These are phyloP conservation scores for Drosophila jambulina DNA, from an alignment of 1,140 invertebrate genomes.

Conservation along the genomic window DNA sequence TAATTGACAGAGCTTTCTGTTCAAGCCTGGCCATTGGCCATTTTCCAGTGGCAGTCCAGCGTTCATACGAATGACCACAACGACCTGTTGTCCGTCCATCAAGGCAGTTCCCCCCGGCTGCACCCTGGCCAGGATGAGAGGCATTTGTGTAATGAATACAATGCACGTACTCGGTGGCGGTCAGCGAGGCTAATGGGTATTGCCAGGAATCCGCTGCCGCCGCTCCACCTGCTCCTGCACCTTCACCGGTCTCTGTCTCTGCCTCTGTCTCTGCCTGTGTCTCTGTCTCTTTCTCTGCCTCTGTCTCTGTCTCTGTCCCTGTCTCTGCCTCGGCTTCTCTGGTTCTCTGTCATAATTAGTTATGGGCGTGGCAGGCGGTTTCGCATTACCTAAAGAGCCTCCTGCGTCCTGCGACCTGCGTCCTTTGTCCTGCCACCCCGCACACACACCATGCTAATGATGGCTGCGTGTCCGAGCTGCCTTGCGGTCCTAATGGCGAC, in stretches of 20 bases:
- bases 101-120: not conserved
- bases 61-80: conserved; percentile 9
- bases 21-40: not conserved
- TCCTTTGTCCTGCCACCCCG: not conserved
- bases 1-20: not conserved
- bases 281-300: not conserved
- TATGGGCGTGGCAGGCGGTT: conserved; percentile 57
- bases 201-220: conserved; percentile 11
- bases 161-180: conserved; percentile 35
- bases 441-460: conserved; percentile 61
- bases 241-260: not conserved
- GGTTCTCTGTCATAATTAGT: conserved; percentile 61
- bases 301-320: not conserved
- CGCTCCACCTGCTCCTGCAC: not conserved
- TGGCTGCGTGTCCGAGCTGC: conserved; percentile 35
- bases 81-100: conserved; percentile 30
- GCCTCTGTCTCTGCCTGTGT: too few species aligned
- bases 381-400: conserved; percentile 50
- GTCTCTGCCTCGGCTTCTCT: not conserved
- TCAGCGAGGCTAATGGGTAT: conserved; percentile 49
- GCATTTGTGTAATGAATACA: conserved; percentile 53
- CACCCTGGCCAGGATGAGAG: not conserved
- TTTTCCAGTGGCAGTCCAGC: not conserved
- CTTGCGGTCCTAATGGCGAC: conserved; percentile 33
- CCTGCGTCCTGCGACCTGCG: too few species aligned